Conservation (phyloP, 2,797 vertebrate species). For the Platalea minor region DNA sequence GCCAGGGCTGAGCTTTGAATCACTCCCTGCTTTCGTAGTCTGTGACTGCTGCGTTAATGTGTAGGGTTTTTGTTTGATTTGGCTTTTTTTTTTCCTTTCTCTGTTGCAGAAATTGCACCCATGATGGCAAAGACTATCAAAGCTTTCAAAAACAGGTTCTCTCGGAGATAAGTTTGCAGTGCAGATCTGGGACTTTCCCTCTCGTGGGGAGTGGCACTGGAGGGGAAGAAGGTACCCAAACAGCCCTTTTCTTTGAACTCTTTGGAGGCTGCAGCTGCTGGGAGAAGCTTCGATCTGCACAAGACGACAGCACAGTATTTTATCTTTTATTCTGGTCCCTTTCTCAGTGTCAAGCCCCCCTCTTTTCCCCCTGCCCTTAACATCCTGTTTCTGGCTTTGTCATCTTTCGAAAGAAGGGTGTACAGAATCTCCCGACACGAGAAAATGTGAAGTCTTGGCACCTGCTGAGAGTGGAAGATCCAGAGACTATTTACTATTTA, state of each 20-base stretch:
- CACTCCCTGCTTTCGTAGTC: neutral
- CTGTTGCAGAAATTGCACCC: constrained; percentile 90
- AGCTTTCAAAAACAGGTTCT: constrained; percentile 98
- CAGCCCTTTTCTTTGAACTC: constrained; percentile 27
- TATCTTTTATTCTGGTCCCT: constrained; percentile 45
- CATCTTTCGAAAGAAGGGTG: constrained; percentile 3
- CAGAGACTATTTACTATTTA: constrained; percentile 75
- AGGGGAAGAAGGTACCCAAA: constrained; percentile 25
- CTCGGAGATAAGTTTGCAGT: constrained; percentile 85
- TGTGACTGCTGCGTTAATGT: neutral
- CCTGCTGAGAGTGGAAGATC: constrained; percentile 73
- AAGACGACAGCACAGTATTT: constrained; percentile 67
- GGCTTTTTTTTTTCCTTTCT: neutral
- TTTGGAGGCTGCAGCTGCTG: constrained; percentile 52
- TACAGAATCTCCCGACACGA: constrained; percentile 52
- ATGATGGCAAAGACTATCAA: constrained; percentile 99
- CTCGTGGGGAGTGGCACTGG: constrained; percentile 18
- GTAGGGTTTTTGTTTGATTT: neutral
- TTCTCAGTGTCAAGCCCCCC: constrained; percentile 38
- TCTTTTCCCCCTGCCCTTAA: neutral
- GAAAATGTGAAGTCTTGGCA: constrained; percentile 73
- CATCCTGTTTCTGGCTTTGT: constrained; percentile 32
- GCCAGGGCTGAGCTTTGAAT: neutral
- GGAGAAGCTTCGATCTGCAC: constrained; percentile 53
- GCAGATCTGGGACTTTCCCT: constrained; percentile 47